Evolutionary conservation across 2,888 invertebrate genomes (phyloP), one percentile per base, ranked within the genome.

Genomic region (Hecatera dysodea): DNA sequence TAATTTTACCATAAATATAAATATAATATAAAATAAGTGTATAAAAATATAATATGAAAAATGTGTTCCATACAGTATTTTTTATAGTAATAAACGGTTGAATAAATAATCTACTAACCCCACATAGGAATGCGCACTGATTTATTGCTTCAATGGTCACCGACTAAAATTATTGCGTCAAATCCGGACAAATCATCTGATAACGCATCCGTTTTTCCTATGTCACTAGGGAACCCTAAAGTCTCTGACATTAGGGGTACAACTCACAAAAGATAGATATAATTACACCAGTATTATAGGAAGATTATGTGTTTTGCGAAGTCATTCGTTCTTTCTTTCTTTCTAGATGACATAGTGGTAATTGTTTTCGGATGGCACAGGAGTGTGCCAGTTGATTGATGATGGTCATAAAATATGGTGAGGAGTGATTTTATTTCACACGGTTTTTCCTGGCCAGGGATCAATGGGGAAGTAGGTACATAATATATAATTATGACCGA

Each of bases 201-300:
- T 6, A 5, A 29, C 19, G 11, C 17, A 9, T 5, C 29, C 15
- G 22, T 56, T 36, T 55, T 56, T 17, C 15, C 22, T 22, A 56
- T 36, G 15, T 22, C 15, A 2, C 15, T 15, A 36, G 2, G 22
- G 22, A 36, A 36, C 56, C 22, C 56, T 36, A 81, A 80, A 83
- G 76, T 67, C 76, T 77, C 76, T 60, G 69, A 59, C 69, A 70
- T 78, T 78, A 75, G 74, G 82, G 84, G 84, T 74, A 86, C 61
- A 63, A 69, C 75, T 74, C 80, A 86, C 90, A 91, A 92, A 87
- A 89, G 89, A 92, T 67, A 91, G 91, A 94, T 89, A 90, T 90
- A 93, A 94, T 93, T 94, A 94, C 90, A 85, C 85, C 89, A 90
- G 85, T 89, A 92, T 92, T 91, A 92, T 90, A 92, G 72, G 73